Evolutionary conservation across 2,113 vertebrate species (phyloP).

Genomic region (Rhagologus leucostigma): DNA sequence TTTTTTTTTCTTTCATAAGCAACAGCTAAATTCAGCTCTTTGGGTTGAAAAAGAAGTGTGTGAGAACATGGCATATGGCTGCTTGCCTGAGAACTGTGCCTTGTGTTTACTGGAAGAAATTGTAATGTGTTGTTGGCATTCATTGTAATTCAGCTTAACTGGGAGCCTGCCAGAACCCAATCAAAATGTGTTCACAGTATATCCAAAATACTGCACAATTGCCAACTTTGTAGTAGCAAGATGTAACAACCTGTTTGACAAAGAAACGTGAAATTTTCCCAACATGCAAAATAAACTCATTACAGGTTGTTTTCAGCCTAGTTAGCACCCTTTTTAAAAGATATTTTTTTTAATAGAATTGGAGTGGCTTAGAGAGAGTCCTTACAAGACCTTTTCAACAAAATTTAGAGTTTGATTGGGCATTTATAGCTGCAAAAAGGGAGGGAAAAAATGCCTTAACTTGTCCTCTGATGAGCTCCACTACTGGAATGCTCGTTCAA

Average conservation of each 20-base stretch:
- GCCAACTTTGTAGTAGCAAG: slow-evolving; percentile 31
- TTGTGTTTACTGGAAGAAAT: slow-evolving; percentile 29
- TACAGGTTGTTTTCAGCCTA: background rate
- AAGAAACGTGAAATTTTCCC: background rate
- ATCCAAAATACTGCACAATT: slow-evolving; percentile 13
- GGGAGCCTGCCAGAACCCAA: slow-evolving; percentile 49
- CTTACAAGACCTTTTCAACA: background rate
- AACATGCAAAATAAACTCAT: background rate
- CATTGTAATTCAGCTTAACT: slow-evolving; percentile 36
- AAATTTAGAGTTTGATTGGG: background rate
- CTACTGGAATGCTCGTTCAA: background rate
- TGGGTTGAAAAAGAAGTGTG: background rate
- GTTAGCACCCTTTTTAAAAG: background rate
- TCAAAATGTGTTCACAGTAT: slow-evolving; percentile 42
- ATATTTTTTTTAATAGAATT: background rate
- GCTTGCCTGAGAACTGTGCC: background rate
- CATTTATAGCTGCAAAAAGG: background rate
- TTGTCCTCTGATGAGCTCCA: background rate
- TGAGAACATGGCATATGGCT: slow-evolving; percentile 26
- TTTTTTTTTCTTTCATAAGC: background rate
- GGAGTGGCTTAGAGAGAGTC: background rate
- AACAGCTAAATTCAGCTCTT: background rate
- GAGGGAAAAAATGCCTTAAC: background rate
- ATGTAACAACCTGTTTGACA: background rate
- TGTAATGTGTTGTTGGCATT: slow-evolving; percentile 43